Percentiles rank a stretch among this genome's conserved stretches.
Conservation (phyloP, 2,113 vertebrate species). For the Recurvirostra avosetta region DNA sequence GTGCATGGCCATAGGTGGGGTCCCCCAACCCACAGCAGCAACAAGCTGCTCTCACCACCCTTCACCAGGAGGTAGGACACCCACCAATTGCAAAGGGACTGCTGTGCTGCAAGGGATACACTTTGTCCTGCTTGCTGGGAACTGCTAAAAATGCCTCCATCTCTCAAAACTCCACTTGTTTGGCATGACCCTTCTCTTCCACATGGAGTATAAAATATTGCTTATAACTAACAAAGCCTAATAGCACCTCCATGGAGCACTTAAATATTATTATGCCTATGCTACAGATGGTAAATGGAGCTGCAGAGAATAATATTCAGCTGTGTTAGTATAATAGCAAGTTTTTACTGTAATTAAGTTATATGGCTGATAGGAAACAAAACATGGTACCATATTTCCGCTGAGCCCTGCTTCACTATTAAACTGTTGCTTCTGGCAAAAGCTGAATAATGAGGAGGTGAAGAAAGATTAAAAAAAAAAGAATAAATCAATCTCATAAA, state of each 20-base stretch:
- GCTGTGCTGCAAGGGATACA: fast-evolving
- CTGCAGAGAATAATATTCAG: neutral
- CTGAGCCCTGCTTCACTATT: neutral
- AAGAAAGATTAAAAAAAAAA: neutral
- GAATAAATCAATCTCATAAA: neutral
- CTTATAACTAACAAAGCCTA: neutral
- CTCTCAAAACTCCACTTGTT: neutral
- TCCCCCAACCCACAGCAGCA: neutral
- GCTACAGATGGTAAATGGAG: neutral
- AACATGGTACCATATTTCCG: neutral
- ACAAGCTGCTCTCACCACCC: neutral
- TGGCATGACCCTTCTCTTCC: neutral
- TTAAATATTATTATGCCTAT: neutral
- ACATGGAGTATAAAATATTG: neutral
- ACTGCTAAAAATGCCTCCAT: neutral
- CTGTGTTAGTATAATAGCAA: neutral
- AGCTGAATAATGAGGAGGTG: neutral
- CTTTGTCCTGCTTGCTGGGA: neutral
- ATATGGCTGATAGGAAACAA: neutral
- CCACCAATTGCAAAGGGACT: fast-evolving
- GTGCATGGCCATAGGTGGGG: neutral
- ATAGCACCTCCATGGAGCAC: neutral
- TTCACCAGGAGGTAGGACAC: neutral
- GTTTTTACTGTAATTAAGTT: neutral
- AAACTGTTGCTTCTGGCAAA: neutral